Base-by-base conservation (phyloP, 2,113 vertebrate genomes). In the Onychostoma macrolepis region DNA sequence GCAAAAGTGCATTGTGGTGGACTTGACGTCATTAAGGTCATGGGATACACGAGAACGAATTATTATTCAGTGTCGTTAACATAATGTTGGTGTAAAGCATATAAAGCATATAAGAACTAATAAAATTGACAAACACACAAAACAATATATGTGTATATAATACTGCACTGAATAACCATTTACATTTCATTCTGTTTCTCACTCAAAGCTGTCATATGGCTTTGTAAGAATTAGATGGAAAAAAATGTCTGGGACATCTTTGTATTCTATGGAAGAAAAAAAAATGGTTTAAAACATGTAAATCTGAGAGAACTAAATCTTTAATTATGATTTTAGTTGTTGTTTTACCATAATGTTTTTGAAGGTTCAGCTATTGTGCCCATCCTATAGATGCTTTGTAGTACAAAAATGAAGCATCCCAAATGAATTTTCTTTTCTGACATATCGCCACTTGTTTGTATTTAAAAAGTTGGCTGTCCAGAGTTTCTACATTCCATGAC, bases 401-500 rank as follows among this genome's bases (percentile, higher is more conserved):
- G 24, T 43, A 2, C 12, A 48, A 58, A 24, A 80, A 24, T 38
- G 21, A 41, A 80, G 28, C 53, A 38, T 80, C 56, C 53, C 78
- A 63, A 26, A 38, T 80, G 21, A 80, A 33, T 80, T 63, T 53
- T 80, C 17, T 38, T 50, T 50, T 24, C 28, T 61, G 53, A 61
- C 11, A 58, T 33, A 80, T 61, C 3, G 4, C 5, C 28, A 41
- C 11, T 12, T 43, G 28, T 84, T 43, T 85, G n/a, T 83, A 81
- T 85, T 74, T 4, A 71, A 78, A 81, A 53, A 80, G 56, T 28
- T 28, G 79, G 26, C 38, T n/a, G 56, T 80, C 88, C 65, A 50
- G 89, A 88, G 76, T 61, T 63, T 85, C 88, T 45, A 69, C 87
- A 88, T 91, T 90, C 90, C 79, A 30, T 9, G 21, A 72, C 61